Evolutionary conservation across 1,140 invertebrate genomes (phyloP), one percentile per base, ranked within the genome.

Genomic region (Ceratina calcarata): DNA sequence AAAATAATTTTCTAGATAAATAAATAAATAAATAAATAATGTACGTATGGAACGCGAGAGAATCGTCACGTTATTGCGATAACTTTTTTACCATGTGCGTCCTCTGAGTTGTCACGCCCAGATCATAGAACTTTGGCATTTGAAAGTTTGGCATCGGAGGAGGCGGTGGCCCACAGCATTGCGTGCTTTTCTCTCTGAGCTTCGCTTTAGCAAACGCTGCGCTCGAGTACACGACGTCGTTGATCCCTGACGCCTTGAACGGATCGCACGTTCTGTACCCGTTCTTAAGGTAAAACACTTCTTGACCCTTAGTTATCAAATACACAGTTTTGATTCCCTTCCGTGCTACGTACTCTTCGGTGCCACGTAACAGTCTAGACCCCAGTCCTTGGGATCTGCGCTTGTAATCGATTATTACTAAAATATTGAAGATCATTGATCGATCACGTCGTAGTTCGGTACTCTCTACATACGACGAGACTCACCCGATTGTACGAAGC

Each of bases 231-330:
- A 82, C 62, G 82, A 88, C 90, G 24, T 90, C 85, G 32, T 81
- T 86, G 64, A 84, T 89, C 83, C 91, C 93, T 94, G 95, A 92
- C 94, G 96, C 90, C 95, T 95, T 94, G 27, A 97, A 91, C 7
- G 96, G 96, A 51, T 94, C 93, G 88, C 96, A 97, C 73, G 94
- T 88, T 49, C 89, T 91, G 87, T 97, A 97, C 45, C 96, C 96
- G 82, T 97, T 94, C 91, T 96, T 96, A 55, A 92, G 89, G 87
- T 97, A 97, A 92, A 97, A 97, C 55, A 93, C 91, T 90, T 96
- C 96, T 91, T 97, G 95, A 24, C 96, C 96, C 89, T 95, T 95
- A 3, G 96, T 97, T 51, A 95, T 95, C 85, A 97, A 93, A 92
- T 96, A 96, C 62, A 96, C 93, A 83, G 94, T 89, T 94, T 94